Evolutionary conservation across 2,888 invertebrate species (phyloP), one percentile per base, ranked within the genome.

Genomic region (Alentia gelatinosa): DNA sequence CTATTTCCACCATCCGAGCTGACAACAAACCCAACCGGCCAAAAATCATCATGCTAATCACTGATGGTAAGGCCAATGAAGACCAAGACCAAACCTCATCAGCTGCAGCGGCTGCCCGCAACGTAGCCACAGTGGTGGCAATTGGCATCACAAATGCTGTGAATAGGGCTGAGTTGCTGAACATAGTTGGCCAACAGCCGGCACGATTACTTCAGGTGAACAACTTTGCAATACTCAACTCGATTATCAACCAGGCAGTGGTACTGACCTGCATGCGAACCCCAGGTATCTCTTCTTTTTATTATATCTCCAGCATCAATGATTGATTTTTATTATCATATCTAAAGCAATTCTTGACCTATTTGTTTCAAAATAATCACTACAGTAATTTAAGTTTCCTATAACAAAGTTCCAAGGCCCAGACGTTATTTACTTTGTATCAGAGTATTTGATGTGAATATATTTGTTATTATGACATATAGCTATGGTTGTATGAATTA

Each of bases 11-110:
- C 3, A 83, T 83, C 39, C 15, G 40, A 19, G 39, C 83, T 39
- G 83, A 83, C 26, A 83, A 83, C 30, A 30, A 1, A 30, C 35
- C 37, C 1, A 7, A 37, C n/a, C 4, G 83, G 3, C 1, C 23
- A 1, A 83, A 83, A 19, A 37, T 83, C 3, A 83, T 83, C 15
- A 26, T 83, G n/a, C 83, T 83, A 0, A 83, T 83, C 23, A 83
- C 83, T 12, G 83, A 83, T 35, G 83, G 83, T 12, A 19, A 83
- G 39, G 83, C 83, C 39, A 83, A 83, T 83, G 83, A 37, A 12
- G 30, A 39, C 40, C 1, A 39, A 35, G 83, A 83, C 12, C 3
- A 39, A 39, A 83, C 83, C 7, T 15, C 5, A 7, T 15, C 9
- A 0, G 39, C 83, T 4, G 83, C 83, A 7, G 19, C n/a, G 19